Evolutionary conservation across 2,888 invertebrate species (phyloP), one percentile per base, ranked within the genome.

Genomic region (Polylopha cassiicola): DNA sequence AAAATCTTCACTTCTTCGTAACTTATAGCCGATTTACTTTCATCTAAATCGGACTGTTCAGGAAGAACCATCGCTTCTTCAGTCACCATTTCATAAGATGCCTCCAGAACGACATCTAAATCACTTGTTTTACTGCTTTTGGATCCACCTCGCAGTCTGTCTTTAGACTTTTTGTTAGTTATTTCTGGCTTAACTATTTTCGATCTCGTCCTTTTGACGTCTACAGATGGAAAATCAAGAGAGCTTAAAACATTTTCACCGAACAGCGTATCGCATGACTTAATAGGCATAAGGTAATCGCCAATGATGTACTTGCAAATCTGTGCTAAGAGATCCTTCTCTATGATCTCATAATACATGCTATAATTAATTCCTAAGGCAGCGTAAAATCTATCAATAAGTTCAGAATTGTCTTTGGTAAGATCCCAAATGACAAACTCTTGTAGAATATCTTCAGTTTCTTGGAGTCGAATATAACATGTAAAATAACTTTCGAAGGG

Each of bases 311-410:
- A 73, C 61, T 74, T 78, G 34, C 82, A 86, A 37, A 88, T 59
- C 47, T 71, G 75, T 23, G 87, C 86, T 20, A 90, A 51, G 2
- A 88, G 80, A 0, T 82, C 68, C 43, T 84, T 78, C 48, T 90
- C 88, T 33, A 90, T 80, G 0, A 66, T 51, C 48, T 87, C 81
- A 55, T 89, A 90, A 52, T 87, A 88, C 63, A 91, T 75, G 8
- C 86, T 84, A 45, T 89, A 88, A 53, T 88, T 88, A 26, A 89
- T 75, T 4, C 88, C 89, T 51, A 88, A 71, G 4, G 75, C 71
- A 2, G 86, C 77, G 58, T 90, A 91, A 67, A 89, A 90, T 48
- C 80, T 69, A 48, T 89, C 89, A 20, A 90, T 70, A 4, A 86
- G 65, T 26, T 86, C 81, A 1, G 82, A 75, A 53, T 84, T 77